A percentile compares a stretch with the other conserved stretches of the same genome.
Evolutionary conservation across 2,888 invertebrate species (phyloP).

Genomic region (Noctua fimbriata): DNA sequence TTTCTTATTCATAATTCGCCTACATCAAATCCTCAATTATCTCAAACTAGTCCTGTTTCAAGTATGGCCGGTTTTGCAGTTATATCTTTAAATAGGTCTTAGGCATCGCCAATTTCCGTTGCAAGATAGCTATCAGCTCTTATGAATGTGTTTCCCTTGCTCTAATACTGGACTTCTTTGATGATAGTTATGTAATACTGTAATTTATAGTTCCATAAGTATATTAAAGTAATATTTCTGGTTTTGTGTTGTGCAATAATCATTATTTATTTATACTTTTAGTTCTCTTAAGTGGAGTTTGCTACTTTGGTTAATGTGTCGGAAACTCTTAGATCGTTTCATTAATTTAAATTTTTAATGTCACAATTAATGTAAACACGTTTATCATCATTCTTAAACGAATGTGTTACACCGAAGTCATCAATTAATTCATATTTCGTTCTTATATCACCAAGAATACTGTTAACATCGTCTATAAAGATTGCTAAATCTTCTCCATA

Average conservation of each 20-base stretch:
- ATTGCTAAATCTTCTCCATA: slow-evolving; percentile 6
- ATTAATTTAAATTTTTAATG: background rate
- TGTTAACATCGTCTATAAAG: slow-evolving; percentile 1
- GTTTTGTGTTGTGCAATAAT: slow-evolving; percentile 41
- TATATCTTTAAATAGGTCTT: slow-evolving; percentile 56
- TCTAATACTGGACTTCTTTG: slow-evolving; percentile 68
- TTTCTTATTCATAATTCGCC: slow-evolving; percentile 49
- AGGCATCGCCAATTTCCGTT: slow-evolving; percentile 73
- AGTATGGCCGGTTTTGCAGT: slow-evolving; percentile 47
- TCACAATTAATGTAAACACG: background rate
- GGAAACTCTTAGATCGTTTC: background rate
- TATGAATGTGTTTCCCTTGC: slow-evolving; percentile 72
- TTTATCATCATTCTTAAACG: background rate
- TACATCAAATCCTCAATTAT: slow-evolving; percentile 32
- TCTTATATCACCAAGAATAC: background rate
- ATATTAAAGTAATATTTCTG: slow-evolving; percentile 36
- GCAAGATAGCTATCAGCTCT: slow-evolving; percentile 67
- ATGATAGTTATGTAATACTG: slow-evolving; percentile 69
- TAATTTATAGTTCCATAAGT: slow-evolving; percentile 65
- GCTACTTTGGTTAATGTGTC: background rate
- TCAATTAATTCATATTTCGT: background rate
- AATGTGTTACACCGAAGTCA: background rate
- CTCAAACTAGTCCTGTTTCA: slow-evolving; percentile 23
- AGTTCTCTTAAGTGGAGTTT: slow-evolving; percentile 12
- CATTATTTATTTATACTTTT: slow-evolving; percentile 38